Evolutionary conservation across 2,113 vertebrate species (phyloP).

Genomic region (Scopus umbretta): DNA sequence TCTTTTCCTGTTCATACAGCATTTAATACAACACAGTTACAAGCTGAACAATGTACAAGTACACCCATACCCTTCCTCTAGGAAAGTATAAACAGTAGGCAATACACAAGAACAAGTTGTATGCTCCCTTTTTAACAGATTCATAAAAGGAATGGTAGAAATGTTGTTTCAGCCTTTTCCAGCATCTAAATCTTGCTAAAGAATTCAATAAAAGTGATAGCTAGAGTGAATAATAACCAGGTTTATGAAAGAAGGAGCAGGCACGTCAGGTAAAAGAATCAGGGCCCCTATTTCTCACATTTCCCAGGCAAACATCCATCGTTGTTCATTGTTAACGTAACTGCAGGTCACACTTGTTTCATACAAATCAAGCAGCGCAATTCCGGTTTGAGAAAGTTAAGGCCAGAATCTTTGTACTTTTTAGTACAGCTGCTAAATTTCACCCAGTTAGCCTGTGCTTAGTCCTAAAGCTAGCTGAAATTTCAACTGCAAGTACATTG

Average conservation of each 20-base stretch:
- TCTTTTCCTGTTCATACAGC: not conserved
- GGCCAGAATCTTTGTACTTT: not conserved
- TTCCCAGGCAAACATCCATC: not conserved
- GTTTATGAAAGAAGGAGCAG: not conserved
- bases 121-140: not conserved
- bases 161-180: not conserved
- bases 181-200: not conserved
- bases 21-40: not conserved
- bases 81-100: not conserved
- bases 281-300: not conserved
- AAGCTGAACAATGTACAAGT: not conserved
- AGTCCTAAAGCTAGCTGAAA: not conserved
- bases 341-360: not conserved
- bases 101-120: not conserved
- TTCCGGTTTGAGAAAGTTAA: not conserved
- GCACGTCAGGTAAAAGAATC: not conserved
- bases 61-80: not conserved
- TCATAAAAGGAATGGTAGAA: not conserved
- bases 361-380: not conserved
- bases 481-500: not conserved
- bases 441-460: not conserved
- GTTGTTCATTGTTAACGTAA: not conserved
- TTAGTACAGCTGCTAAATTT: not conserved
- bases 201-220: not conserved
- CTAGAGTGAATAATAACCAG: not conserved